Base-by-base conservation (phyloP, 1,140 invertebrate species). In the Chelonus insularis region DNA sequence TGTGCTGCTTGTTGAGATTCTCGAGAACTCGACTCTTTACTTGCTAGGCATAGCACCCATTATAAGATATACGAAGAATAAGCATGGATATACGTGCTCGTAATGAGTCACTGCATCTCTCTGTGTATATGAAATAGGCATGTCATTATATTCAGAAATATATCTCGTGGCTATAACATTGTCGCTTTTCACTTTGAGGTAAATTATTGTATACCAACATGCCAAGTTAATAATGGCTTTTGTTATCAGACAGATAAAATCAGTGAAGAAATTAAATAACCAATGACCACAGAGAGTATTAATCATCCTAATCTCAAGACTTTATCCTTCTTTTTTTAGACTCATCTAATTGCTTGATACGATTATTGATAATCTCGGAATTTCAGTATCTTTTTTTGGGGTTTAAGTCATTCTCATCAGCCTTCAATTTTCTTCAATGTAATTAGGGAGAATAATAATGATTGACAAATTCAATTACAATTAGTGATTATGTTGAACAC, bases 401-500 rank as follows among this genome's bases (percentile, higher is more conserved):
- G n/a, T n/a, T n/a, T n/a, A n/a, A n/a, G n/a, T n/a, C n/a, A 29
- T 29, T 29, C 7, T 29, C 7, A 29, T 29, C 25, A 29, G 7
- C 7, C 7, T 29, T 29, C 25, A 29, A 29, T 29, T 29, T 7
- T 29, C 25, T 3, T 7, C 7, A 7, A 29, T 29, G 25, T 29
- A 4, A 29, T 29, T 7, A 29, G 25, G 7, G 3, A 29, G 7
- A 7, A 29, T 29, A 29, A 29, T 29, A 7, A 29, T 29, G 9
- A 37, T n/a, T 37, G 50, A 52, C 50, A 52, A 52, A 52, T 52
- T 52, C 34, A 34, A 52, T 52, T 52, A 36, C 12, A 7, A 16
- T 25, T 52, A 32, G 50, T 32, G 34, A 52, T 52, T 52, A 52
- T 32, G 50, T 14, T 52, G 50, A 52, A 36, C 34, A 52, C 50